Base-by-base conservation (phyloP, 2,888 invertebrate species). In the Geotrupes spiniger region DNA sequence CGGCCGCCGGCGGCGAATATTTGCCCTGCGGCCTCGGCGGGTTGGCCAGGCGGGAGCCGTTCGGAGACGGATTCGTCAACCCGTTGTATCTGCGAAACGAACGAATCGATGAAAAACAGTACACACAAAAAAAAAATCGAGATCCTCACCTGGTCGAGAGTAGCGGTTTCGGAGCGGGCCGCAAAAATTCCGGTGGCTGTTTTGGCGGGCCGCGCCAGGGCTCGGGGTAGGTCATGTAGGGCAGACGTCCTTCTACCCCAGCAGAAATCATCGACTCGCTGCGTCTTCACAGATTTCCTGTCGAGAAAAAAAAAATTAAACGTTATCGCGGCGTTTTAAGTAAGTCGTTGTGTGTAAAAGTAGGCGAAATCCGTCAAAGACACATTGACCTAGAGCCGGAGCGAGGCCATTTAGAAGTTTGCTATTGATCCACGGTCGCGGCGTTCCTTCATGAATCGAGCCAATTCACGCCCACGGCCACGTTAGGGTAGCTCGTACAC, bases 211-310 rank as follows among this genome's bases (percentile, higher is more conserved):
- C 78, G 71, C 79, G 76, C 74, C 78, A 79, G 69, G 77, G 77
- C 68, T 79, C 78, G 67, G 78, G 79, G 75, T 73, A 73, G 59
- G 73, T 73, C 73, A 74, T 73, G 65, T 72, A 72, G 62, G 70
- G 67, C 59, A 69, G 59, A 68, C 77, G 77, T 75, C 82, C 82
- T 78, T 83, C 83, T 77, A 83, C 78, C 72, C 81, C 81, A 72
- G 82, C 82, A 70, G 82, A 82, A 78, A 83, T 82, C 83, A 83
- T 83, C 78, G 80, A 78, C 71, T 61, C 62, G 52, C 51, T 46
- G 53, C 57, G 54, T 55, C 57, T 56, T 58, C 56, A 53, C 58
- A 58, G 54, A 58, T 52, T 51, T 63, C 74, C 81, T 81, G n/a
- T n/a, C n/a, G n/a, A 78, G 4, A 70, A 73, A 37, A 27, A 21